Conservation (phyloP, 2,888 invertebrate genomes). For the Mylabris sibirica region DNA sequence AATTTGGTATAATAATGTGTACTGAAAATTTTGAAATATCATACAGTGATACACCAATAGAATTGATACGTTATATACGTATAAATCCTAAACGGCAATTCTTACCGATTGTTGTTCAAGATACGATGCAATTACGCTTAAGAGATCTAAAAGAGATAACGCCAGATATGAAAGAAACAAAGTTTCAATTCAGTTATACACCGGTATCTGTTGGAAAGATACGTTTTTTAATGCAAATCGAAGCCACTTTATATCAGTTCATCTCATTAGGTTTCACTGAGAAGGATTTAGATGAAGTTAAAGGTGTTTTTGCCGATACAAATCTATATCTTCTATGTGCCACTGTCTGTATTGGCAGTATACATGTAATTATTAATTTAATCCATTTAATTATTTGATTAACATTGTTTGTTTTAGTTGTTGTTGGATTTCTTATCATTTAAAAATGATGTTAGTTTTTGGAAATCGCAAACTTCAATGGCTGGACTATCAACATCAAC, state of each 20-base stretch:
- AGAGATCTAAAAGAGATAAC: constrained; percentile 76
- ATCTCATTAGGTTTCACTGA: constrained; percentile 83
- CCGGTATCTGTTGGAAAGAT: constrained; percentile 83
- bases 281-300: constrained; percentile 96
- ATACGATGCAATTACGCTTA: constrained; percentile 81
- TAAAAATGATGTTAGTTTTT: constrained; percentile 96
- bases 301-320: constrained; percentile 95
- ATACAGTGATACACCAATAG: constrained; percentile 51
- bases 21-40: constrained; percentile 67
- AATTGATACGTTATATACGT: constrained; percentile 61
- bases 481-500: constrained; percentile 89
- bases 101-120: constrained; percentile 83
- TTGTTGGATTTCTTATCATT: constrained; percentile 96
- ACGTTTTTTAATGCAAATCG: constrained; percentile 79
- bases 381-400: neutral
- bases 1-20: constrained; percentile 78
- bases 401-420: constrained; percentile 69
- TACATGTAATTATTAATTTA: constrained; percentile 78
- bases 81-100: constrained; percentile 71
- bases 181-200: constrained; percentile 74
- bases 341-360: constrained; percentile 88
- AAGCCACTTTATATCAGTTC: constrained; percentile 76
- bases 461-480: constrained; percentile 85
- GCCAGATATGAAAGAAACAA: constrained; percentile 67
- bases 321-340: constrained; percentile 89